A percentile compares a stretch with the other conserved stretches of the same genome.
phyloP scores from a whole-genome alignment of 2,888 invertebrate genomes.

The Ctenicera cuprea region DNA sequence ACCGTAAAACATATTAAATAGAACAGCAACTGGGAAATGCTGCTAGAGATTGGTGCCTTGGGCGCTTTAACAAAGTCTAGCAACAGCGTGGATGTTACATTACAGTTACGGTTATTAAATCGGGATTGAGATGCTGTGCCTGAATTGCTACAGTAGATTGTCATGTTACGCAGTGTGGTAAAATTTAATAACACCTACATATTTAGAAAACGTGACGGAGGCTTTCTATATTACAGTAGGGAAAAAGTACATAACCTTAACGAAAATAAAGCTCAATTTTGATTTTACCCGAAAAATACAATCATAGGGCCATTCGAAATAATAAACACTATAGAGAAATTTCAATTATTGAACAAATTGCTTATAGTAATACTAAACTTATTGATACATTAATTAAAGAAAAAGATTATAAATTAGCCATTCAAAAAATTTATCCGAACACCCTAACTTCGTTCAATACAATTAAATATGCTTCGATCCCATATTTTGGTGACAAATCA shows the following conservation, averaged over 20 bases:
- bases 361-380: too few species aligned
- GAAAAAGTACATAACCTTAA: background rate
- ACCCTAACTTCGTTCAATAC: too few species aligned
- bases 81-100: slow-evolving; percentile 36
- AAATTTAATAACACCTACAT: slow-evolving; percentile 37
- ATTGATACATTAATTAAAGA: too few species aligned
- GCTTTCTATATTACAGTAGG: slow-evolving; percentile 7
- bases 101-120: slow-evolving; percentile 43
- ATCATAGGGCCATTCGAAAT: too few species aligned
- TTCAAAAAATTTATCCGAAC: too few species aligned
- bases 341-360: too few species aligned
- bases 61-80: slow-evolving; percentile 39
- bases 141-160: slow-evolving; percentile 39
- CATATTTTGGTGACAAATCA: too few species aligned
- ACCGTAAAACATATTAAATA: slow-evolving; percentile 46
- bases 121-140: slow-evolving; percentile 37
- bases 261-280: too few species aligned
- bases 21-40: slow-evolving; percentile 38
- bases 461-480: too few species aligned
- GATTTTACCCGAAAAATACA: too few species aligned
- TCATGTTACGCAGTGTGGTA: slow-evolving; percentile 36
- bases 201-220: slow-evolving; percentile 36
- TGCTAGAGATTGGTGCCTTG: slow-evolving; percentile 43
- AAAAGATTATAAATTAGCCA: too few species aligned
- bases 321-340: too few species aligned